These are phyloP conservation scores for Punctoribates punctum DNA, from an alignment of 2,888 invertebrate species.

Conservation along the genomic window DNA sequence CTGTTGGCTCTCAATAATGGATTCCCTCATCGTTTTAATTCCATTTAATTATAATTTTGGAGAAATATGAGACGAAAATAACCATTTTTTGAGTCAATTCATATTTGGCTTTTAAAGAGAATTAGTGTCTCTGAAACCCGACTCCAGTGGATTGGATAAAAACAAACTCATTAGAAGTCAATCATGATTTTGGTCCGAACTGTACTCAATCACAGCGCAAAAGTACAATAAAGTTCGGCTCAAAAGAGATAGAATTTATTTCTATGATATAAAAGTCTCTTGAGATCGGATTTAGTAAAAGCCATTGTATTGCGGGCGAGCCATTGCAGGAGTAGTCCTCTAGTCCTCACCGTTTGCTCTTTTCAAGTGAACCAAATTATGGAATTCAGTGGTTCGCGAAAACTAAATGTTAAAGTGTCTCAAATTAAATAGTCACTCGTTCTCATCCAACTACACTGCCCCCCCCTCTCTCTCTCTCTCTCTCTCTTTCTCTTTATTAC, in stretches of 20 bases:
- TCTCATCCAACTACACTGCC: no score
- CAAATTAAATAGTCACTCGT: slow-evolving; percentile 15
- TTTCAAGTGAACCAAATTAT: slow-evolving; percentile 17
- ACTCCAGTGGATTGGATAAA: background rate
- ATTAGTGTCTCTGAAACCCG: background rate
- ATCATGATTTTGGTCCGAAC: slow-evolving; percentile 22
- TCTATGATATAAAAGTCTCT: slow-evolving; percentile 24
- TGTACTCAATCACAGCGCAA: background rate
- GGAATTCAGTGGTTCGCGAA: slow-evolving; percentile 28
- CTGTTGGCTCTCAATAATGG: no score
- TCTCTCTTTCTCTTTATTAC: no score
- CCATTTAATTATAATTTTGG: background rate
- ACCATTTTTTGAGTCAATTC: background rate
- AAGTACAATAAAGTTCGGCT: background rate
- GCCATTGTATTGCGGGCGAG: slow-evolving; percentile 12
- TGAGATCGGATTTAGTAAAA: slow-evolving; percentile 22
- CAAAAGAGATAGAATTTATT: slow-evolving; percentile 1
- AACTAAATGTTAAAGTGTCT: slow-evolving; percentile 17
- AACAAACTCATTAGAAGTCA: slow-evolving; percentile 28
- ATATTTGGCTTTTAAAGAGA: background rate
- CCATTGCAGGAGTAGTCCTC: background rate
- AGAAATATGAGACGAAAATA: slow-evolving; percentile 1
- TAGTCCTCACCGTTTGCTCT: slow-evolving; percentile 20
- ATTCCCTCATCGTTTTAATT: no score
- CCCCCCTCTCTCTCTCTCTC: no score